Conservation (phyloP, 2,888 invertebrate genomes). For the Thelaira solivaga region DNA sequence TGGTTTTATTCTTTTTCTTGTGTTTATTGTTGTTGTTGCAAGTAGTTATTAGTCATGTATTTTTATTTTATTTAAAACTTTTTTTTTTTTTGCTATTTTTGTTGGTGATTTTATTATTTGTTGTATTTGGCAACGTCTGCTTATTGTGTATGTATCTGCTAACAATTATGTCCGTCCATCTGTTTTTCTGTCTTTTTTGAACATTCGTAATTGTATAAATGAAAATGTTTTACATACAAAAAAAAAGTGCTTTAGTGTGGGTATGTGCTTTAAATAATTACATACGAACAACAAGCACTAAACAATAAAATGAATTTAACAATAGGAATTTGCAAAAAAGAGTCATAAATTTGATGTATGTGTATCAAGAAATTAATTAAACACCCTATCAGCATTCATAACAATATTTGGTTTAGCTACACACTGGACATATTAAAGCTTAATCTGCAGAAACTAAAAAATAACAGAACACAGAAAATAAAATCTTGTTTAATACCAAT, state of each 20-base stretch:
- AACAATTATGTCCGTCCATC: constrained; percentile 5
- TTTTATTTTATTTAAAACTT: background rate
- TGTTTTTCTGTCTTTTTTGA: background rate
- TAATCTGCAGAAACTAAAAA: too few relatives aligned
- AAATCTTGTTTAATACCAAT: too few relatives aligned
- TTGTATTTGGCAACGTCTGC: constrained; percentile 45
- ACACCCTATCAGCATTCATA: too few relatives aligned
- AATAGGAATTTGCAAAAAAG: too few relatives aligned
- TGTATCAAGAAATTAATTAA: background rate
- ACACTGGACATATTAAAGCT: too few relatives aligned
- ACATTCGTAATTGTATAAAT: background rate
- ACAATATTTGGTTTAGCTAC: too few relatives aligned
- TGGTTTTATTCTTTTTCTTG: too few relatives aligned
- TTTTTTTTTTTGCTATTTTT: background rate
- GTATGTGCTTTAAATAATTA: background rate
- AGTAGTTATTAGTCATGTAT: constrained; percentile 45
- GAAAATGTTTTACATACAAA: constrained; percentile 25
- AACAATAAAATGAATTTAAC: constrained; percentile 34
- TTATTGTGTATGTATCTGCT: constrained; percentile 27
- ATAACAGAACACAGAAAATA: too few relatives aligned
- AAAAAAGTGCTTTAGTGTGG: background rate
- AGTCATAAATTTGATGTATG: constrained; percentile 19
- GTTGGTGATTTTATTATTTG: background rate
- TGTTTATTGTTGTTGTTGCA: constrained; percentile 7
- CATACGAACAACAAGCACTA: constrained; percentile 8